Base-by-base conservation (phyloP, 2,888 invertebrate genomes). In the Diaperis boleti region DNA sequence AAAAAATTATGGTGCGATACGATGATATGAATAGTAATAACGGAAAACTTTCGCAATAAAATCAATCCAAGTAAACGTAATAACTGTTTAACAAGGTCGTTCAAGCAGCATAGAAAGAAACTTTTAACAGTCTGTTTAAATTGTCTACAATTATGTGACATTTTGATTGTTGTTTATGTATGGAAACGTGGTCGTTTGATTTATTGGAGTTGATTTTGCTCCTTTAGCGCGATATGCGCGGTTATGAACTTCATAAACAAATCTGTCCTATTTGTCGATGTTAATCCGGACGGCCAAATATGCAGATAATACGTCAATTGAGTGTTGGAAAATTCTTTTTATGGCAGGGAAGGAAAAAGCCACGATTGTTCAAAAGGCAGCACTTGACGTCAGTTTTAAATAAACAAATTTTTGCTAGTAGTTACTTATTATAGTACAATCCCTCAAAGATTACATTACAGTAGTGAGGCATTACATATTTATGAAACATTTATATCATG, bases 61-160 rank as follows among this genome's bases (percentile, higher is more conserved):
- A 50, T 35, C 14, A 35, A n/a, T 50, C 8, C 14, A 39, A 8
- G 54, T 22, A 54, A 39, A 54, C 18, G 42, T 17, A 55, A 31
- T 35, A 39, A 52, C 14, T 13, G 18, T 42, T 22, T 41, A 41
- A 42, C 55, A 55, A 42, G 42, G 55, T 55, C 55, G 13, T n/a
- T 22, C 14, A 52, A 52, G 39, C 13, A 22, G 52, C 50, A 18
- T 50, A 50, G 50, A 50, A 50, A 35, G 50, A 50, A 49, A 29
- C 29, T 18, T 33, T 49, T 49, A 35, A 49, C 37, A 39, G n/a
- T 52, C 22, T 8, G 39, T 52, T 50, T 22, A 52, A 31, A 11
- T 18, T 20, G 33, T 2, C 17, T n/a, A 14, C 20, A 49, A 49
- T 52, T 39, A 39, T 22, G n/a, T n/a, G 13, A 35, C 52, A 22